Evolutionary conservation across 2,113 vertebrate genomes (phyloP).

Genomic region (Centropus bengalensis): DNA sequence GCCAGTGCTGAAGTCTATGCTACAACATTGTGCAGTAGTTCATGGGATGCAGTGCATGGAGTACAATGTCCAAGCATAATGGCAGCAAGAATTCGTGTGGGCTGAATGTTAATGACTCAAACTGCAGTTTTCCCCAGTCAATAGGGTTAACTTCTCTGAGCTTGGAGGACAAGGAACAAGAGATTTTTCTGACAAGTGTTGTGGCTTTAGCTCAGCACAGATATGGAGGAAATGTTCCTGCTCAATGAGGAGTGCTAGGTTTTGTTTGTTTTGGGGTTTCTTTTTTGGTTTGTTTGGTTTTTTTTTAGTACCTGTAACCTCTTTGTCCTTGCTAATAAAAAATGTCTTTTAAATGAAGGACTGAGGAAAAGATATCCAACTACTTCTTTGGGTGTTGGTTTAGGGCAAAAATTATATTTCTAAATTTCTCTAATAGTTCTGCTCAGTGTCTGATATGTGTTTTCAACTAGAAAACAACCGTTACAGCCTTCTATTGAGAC

Average conservation of each 20-base stretch:
- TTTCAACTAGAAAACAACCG: background rate
- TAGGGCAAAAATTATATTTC: background rate
- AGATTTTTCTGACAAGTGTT: background rate
- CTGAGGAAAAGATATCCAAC: background rate
- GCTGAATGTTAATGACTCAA: background rate
- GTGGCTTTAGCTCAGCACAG: background rate
- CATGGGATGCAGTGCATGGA: background rate
- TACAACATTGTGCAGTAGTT: rapidly evolving
- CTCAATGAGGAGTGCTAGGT: rapidly evolving
- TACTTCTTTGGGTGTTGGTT: background rate
- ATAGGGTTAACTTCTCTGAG: background rate
- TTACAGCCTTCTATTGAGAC: background rate
- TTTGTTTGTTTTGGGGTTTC: too few relatives aligned
- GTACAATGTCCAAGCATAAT: background rate
- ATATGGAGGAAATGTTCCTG: background rate
- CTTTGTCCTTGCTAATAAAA: background rate
- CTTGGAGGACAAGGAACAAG: background rate
- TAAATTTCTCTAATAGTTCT: background rate
- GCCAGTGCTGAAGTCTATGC: background rate
- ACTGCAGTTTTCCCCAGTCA: background rate
- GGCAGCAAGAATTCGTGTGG: background rate
- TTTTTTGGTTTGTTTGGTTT: too few relatives aligned
- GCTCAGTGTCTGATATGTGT: background rate
- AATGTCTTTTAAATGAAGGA: background rate
- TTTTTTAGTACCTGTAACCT: background rate